A percentile compares a stretch with the other conserved stretches of the same genome.
These are phyloP conservation scores for Larimichthys polyactis DNA, from an alignment of 2,113 vertebrate genomes.

Conservation along the genomic window DNA sequence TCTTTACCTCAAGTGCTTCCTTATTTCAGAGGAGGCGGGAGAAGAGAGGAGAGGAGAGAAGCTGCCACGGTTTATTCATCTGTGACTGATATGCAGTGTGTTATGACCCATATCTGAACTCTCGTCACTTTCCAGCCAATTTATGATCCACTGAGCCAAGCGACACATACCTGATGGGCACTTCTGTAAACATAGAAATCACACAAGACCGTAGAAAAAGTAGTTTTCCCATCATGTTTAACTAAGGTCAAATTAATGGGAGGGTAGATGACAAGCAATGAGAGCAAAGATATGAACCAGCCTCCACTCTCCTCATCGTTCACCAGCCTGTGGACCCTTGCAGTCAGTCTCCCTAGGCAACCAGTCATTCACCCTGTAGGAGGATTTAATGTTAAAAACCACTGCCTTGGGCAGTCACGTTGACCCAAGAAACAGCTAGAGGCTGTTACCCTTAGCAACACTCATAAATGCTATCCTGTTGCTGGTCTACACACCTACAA, in stretches of 20 bases:
- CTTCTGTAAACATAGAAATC: constrained; percentile 3
- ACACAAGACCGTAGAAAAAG: neutral
- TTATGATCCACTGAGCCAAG: constrained; percentile 20
- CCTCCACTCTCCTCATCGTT: constrained; percentile 1
- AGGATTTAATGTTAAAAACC: constrained; percentile 60
- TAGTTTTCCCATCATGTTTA: constrained; percentile 1
- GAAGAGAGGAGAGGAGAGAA: neutral
- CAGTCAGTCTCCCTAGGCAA: constrained; percentile 55
- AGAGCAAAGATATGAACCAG: constrained; percentile 10
- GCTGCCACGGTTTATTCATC: constrained; percentile 23
- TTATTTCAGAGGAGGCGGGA: neutral
- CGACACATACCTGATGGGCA: neutral
- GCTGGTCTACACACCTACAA: constrained; percentile 3
- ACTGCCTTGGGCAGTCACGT: constrained; percentile 44
- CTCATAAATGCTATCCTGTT: constrained; percentile 14
- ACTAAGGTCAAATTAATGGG: neutral
- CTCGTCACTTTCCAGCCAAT: constrained; percentile 4
- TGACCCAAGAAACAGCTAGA: constrained; percentile 53
- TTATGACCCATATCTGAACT: constrained; percentile 31
- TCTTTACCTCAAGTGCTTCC: neutral
- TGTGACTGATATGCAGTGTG: constrained; percentile 35
- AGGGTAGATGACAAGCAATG: constrained; percentile 2
- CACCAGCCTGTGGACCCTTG: neutral
- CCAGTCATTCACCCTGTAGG: constrained; percentile 50
- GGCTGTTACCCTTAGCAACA: constrained; percentile 68